phyloP scores from a whole-genome alignment of 2,888 invertebrate species.

The Thymelicus sylvestris region DNA sequence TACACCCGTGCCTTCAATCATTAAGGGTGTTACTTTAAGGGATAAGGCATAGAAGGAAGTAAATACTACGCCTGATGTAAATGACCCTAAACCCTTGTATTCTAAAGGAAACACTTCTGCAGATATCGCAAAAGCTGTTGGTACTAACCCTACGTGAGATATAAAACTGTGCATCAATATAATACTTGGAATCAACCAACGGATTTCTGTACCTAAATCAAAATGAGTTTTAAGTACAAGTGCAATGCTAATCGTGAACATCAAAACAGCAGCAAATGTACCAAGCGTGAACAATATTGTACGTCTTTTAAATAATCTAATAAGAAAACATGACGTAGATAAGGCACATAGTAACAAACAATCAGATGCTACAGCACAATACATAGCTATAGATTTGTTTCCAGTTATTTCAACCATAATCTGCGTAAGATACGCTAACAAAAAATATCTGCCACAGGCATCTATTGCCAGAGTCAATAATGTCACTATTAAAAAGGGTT shows the following conservation, averaged over 20 bases:
- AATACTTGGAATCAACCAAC: constrained; percentile 51
- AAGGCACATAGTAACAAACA: constrained; percentile 26
- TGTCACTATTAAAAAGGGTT: constrained; percentile 22
- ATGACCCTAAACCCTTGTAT: constrained; percentile 53
- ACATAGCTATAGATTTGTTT: constrained; percentile 24
- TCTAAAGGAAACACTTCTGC: constrained; percentile 59
- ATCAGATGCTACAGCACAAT: constrained; percentile 29
- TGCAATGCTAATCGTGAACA: constrained; percentile 42
- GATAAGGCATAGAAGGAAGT: constrained; percentile 49
- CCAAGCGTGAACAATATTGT: constrained; percentile 30
- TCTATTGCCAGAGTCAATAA: constrained; percentile 23
- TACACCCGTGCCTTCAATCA: constrained; percentile 51
- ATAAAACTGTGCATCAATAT: constrained; percentile 51
- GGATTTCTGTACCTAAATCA: constrained; percentile 28
- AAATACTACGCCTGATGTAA: constrained; percentile 51
- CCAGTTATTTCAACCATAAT: constrained; percentile 31
- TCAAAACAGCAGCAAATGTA: constrained; percentile 9
- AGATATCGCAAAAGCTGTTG: constrained; percentile 49
- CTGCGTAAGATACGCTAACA: constrained; percentile 30
- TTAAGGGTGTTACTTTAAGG: constrained; percentile 55
- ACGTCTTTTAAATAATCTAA: constrained; percentile 29
- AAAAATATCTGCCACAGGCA: constrained; percentile 28
- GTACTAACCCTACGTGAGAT: constrained; percentile 50
- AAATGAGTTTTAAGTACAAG: constrained; percentile 50
- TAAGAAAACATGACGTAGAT: constrained; percentile 22